Evolutionary conservation across 2,113 vertebrate species (phyloP), one percentile per base, ranked within the genome.

Genomic region (Delphinus delphis): DNA sequence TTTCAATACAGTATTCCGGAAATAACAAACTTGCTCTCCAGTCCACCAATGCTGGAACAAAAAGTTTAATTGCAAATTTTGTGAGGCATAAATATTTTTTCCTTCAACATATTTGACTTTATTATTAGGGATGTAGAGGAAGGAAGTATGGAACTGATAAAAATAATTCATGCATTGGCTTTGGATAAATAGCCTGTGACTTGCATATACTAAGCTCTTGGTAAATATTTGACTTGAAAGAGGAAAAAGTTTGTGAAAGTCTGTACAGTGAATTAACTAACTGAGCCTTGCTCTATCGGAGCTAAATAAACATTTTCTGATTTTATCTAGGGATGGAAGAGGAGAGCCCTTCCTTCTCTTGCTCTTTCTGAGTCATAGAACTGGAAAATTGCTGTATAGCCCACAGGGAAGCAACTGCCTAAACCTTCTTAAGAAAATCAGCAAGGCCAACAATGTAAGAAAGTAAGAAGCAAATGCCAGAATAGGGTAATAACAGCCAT

Each of bases 291-390:
- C 83, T 86, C 67, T 93, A 21, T 53, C 28, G 47, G 95, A 88
- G 90, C 79, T 95, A 87, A 94, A 81, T n/a, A 86, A 86, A 88
- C 81, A 91, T 93, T 97, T 93, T 95, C 91, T 88, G 77, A 62
- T 93, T 90, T 95, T 91, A 86, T 85, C 60, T 90, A 55, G 65
- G 60, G 77, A 85, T 90, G 90, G 81, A 93, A 93, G 77, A 93
- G 81, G 71, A 91, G 55, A 97, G n/a, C 65, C 62, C 60, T 93
- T 94, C n/a, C 83, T 90, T 97, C 44, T 97, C 70, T 93, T 96
- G 73, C n/a, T 41, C 60, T 95, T 97, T 90, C 86, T 95, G 50
- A 92, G 87, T 79, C 92, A 81, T 50, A 92, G 65, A 85, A 88
- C 53, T 95, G 90, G 89, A 93, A 96, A 93, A 92, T 85, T 74